Evolutionary conservation across 2,888 invertebrate species (phyloP).

Genomic region (Orthosia incerta): DNA sequence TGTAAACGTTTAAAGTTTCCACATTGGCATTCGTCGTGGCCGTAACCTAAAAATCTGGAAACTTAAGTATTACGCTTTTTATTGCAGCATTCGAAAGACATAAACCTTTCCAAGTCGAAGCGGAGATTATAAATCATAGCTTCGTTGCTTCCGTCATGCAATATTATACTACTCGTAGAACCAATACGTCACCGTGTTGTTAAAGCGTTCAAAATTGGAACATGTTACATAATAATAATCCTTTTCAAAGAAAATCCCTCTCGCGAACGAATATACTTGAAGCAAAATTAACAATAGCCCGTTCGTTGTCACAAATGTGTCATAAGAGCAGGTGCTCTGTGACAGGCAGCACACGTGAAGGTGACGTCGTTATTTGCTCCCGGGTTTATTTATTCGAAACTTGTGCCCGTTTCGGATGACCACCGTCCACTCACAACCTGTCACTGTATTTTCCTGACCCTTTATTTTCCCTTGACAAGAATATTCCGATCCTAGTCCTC

Average conservation of each 20-base stretch:
- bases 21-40: conserved; percentile 69
- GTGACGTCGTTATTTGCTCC: conserved; percentile 84
- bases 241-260: conserved; percentile 30
- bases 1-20: conserved; percentile 70
- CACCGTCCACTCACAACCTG: conserved; percentile 89
- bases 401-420: conserved; percentile 85
- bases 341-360: conserved; percentile 81
- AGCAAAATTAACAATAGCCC: conserved; percentile 79
- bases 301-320: conserved; percentile 82
- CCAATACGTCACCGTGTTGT: conserved; percentile 50
- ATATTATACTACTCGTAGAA: conserved; percentile 52
- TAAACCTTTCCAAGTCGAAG: conserved; percentile 69
- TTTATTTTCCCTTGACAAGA: conserved; percentile 91
- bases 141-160: conserved; percentile 71
- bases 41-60: conserved; percentile 70
- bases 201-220: conserved; percentile 48
- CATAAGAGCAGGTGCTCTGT: conserved; percentile 80
- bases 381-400: conserved; percentile 89
- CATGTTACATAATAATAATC: conserved; percentile 28
- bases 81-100: conserved; percentile 71
- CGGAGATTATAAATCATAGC: conserved; percentile 72
- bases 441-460: conserved; percentile 89
- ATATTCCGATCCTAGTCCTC: conserved; percentile 86
- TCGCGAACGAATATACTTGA: conserved; percentile 44
- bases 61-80: conserved; percentile 71